phyloP scores from a whole-genome alignment of 2,797 vertebrate genomes.

The Geotria australis region DNA sequence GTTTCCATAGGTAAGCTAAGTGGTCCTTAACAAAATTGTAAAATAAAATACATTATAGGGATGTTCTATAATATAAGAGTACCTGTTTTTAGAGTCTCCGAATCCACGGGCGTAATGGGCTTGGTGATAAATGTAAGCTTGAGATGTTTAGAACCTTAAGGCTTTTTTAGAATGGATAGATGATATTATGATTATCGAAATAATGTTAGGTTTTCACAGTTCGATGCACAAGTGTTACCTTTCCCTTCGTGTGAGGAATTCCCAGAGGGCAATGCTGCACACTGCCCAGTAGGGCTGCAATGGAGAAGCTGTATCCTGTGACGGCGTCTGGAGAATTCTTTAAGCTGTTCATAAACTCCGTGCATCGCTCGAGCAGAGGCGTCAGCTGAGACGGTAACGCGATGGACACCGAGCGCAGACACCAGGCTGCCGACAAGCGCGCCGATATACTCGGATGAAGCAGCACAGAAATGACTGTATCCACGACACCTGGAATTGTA shows the following conservation, averaged over 20 bases:
- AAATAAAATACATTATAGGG: too few relatives aligned
- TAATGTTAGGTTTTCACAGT: too few relatives aligned
- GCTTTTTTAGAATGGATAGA: too few relatives aligned
- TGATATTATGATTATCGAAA: too few relatives aligned
- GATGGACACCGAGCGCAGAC: slow-evolving; percentile 69
- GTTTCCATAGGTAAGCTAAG: too few relatives aligned
- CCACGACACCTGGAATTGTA: slow-evolving; percentile 39
- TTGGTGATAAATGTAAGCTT: too few relatives aligned
- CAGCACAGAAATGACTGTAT: slow-evolving; percentile 74
- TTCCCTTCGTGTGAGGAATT: slow-evolving; percentile 86
- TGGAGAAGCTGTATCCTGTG: slow-evolving; percentile 89
- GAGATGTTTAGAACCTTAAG: too few relatives aligned
- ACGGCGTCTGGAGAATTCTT: slow-evolving; percentile 91
- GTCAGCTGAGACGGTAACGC: slow-evolving; percentile 75
- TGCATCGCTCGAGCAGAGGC: slow-evolving; percentile 63
- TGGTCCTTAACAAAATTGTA: too few relatives aligned
- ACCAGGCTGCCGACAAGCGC: slow-evolving; percentile 73
- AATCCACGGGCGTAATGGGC: too few relatives aligned
- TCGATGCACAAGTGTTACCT: slow-evolving; percentile 25
- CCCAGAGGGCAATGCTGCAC: slow-evolving; percentile 86
- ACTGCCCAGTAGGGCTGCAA: slow-evolving; percentile 77
- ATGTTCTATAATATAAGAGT: too few relatives aligned
- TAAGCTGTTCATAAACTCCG: slow-evolving; percentile 74
- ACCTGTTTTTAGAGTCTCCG: too few relatives aligned
- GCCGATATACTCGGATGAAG: slow-evolving; percentile 96